Percentiles rank a stretch among this genome's conserved stretches.
Evolutionary conservation across 23 tunicate genomes (phyloP).

Genomic region (Corella eumyota): DNA sequence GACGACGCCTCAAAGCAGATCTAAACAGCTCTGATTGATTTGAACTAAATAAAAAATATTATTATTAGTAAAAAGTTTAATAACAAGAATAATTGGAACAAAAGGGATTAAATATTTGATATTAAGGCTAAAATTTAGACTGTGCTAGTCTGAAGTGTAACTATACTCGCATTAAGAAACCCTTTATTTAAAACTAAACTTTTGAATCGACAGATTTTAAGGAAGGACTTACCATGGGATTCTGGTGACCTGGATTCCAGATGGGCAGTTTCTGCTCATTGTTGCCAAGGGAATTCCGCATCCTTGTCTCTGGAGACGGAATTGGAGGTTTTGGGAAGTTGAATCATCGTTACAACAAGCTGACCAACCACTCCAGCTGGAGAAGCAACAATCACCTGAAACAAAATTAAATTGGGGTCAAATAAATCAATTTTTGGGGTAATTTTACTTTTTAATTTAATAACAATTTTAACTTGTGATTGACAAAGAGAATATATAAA

Average conservation of each 20-base stretch:
- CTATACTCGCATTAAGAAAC: too few species aligned
- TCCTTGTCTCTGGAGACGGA: slow-evolving; percentile 45
- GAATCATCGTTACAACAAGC: slow-evolving; percentile 22
- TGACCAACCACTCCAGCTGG: slow-evolving; percentile 92
- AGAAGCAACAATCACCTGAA: slow-evolving; percentile 51
- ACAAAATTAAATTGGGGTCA: neutral
- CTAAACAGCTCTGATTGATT: too few species aligned
- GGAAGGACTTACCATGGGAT: slow-evolving; percentile 12
- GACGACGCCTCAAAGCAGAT: too few species aligned
- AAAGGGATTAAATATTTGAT: too few species aligned
- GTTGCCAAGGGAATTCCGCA: slow-evolving; percentile 48
- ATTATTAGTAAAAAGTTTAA: too few species aligned
- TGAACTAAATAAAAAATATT: too few species aligned
- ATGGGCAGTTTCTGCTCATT: slow-evolving; percentile 38
- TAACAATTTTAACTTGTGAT: neutral
- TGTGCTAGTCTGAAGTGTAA: too few species aligned
- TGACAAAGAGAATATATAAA: neutral
- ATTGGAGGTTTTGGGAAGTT: slow-evolving; percentile 14
- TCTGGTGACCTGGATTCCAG: slow-evolving; percentile 1
- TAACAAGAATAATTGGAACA: too few species aligned
- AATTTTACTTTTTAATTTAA: neutral
- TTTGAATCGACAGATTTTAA: too few species aligned
- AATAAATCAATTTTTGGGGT: neutral
- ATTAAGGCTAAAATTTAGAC: too few species aligned
- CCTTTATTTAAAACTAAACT: too few species aligned